These are phyloP conservation scores for Megaustenia siamemsis DNA, from an alignment of 2,888 invertebrate species.

Conservation along the genomic window DNA sequence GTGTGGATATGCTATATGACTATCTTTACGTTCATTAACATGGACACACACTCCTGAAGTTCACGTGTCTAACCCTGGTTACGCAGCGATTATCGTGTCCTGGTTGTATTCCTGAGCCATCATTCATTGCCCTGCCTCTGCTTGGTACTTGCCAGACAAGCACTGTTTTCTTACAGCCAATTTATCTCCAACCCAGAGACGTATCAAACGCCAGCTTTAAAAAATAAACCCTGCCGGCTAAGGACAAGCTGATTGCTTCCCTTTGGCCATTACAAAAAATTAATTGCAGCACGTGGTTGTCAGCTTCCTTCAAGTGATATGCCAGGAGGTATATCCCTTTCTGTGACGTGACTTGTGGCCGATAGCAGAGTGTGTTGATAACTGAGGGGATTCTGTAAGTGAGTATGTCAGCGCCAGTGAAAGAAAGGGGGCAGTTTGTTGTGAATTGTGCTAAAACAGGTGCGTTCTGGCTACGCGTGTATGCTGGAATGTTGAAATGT, in stretches of 20 bases:
- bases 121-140: not conserved
- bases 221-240: not conserved
- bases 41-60: too few relatives aligned
- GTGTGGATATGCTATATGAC: too few relatives aligned
- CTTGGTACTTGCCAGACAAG: not conserved
- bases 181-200: not conserved
- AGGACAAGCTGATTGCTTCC: not conserved
- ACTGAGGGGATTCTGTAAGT: not conserved
- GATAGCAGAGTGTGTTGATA: conserved; percentile 18
- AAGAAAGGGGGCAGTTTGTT: too few relatives aligned
- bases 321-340: conserved; percentile 10
- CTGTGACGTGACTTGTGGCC: conserved; percentile 1
- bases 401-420: not conserved
- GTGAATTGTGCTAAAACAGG: too few relatives aligned
- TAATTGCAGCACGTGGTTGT: conserved; percentile 15
- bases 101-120: not conserved
- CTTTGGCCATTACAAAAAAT: conserved; percentile 34
- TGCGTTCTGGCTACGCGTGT: too few relatives aligned
- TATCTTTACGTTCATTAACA: too few relatives aligned
- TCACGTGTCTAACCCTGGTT: not conserved
- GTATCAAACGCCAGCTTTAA: conserved; percentile 11
- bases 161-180: not conserved
- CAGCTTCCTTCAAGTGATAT: not conserved
- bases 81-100: not conserved
- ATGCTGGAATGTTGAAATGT: too few relatives aligned